These are phyloP conservation scores for Adineta ricciae DNA, from an alignment of 2,888 invertebrate species.

Conservation along the genomic window DNA sequence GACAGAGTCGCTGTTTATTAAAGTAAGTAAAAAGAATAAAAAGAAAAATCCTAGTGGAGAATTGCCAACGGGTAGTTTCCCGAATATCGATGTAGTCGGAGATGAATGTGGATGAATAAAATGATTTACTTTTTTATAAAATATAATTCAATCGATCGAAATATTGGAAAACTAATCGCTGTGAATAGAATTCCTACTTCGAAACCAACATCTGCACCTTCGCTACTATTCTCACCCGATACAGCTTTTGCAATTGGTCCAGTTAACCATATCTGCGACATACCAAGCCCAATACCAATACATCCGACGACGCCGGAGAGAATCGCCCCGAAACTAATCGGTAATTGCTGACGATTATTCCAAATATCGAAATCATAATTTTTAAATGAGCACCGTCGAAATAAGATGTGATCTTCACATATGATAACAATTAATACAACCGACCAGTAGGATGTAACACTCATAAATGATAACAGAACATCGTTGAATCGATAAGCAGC, in stretches of 20 bases:
- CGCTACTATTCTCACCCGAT: neutral
- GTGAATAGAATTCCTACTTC: neutral
- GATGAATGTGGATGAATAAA: too few relatives aligned
- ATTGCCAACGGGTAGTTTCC: too few relatives aligned
- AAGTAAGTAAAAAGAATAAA: too few relatives aligned
- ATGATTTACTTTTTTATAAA: neutral
- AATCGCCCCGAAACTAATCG: too few relatives aligned
- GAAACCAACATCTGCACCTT: conserved; percentile 1
- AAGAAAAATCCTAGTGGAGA: too few relatives aligned
- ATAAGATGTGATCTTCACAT: neutral
- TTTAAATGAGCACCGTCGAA: neutral
- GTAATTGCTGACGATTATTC: too few relatives aligned
- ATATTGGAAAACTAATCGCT: neutral
- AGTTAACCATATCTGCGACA: neutral
- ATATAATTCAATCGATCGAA: neutral
- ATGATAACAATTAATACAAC: too few relatives aligned
- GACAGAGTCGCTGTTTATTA: too few relatives aligned
- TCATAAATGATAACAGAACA: neutral
- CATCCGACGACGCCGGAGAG: too few relatives aligned
- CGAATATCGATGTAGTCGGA: too few relatives aligned
- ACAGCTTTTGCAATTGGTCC: neutral
- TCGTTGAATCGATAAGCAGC: neutral
- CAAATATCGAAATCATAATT: neutral
- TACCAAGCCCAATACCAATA: neutral
- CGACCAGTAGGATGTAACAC: too few relatives aligned